Evolutionary conservation across 2,113 vertebrate species (phyloP), one percentile per base, ranked within the genome.

Genomic region (Paraplagusia blochii): DNA sequence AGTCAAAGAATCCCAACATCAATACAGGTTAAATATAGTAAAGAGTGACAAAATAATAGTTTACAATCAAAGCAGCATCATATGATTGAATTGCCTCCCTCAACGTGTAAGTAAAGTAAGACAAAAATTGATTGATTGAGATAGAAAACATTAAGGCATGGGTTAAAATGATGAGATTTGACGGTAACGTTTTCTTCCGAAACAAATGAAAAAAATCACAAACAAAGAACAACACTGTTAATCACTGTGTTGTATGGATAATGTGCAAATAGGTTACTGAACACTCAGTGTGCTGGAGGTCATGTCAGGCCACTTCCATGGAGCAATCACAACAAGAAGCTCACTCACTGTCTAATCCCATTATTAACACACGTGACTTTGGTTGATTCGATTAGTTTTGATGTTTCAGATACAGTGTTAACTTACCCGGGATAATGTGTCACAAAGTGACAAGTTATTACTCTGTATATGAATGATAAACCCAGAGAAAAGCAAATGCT

Each of bases 191-290:
- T 42, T 63, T 64, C 40, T 52, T 42, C 44, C 53, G 44, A 52
- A 62, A 61, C 33, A 3, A 51, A 38, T n/a, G 38, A 40, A 7
- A 65, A 56, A 29, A 29, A n/a, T n/a, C 22, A 29, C 2, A 2
- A 29, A 29, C 22, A 29, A n/a, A 29, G 3, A 29, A 75, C 72
- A 42, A 57, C 2, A 3, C 35, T 43, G 59, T 57, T 36, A 12
- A 57, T 36, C 35, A 17, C 50, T 17, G 48, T 34, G 35, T 22
- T 47, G 57, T 50, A 17, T 66, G 60, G 52, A 65, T 49, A 48
- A 76, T 75, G 74, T 82, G 78, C 62, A 85, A 83, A 85, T 61
- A 50, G 46, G 9, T 47, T 70, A 29, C 22, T 29, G 39, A 61
- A 59, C 51, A 54, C 60, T 50, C 19, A 7, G 29, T 29, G 48